Conservation (phyloP, 2,797 vertebrate genomes). For the Hafferia zeledoni region DNA sequence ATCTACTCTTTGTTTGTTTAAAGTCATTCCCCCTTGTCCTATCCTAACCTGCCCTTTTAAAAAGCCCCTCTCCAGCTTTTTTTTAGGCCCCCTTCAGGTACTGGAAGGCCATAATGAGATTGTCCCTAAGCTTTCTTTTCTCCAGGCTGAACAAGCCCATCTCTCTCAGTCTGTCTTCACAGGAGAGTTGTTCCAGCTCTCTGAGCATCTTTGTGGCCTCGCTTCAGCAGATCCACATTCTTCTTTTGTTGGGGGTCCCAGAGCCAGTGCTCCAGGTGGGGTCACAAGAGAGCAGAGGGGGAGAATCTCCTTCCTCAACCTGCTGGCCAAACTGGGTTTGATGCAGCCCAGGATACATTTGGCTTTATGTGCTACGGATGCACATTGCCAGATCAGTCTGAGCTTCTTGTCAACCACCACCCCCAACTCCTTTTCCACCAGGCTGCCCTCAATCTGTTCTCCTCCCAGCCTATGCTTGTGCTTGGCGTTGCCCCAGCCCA, state of each 20-base stretch:
- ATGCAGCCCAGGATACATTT: background rate
- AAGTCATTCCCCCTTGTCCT: background rate
- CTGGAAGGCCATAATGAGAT: background rate
- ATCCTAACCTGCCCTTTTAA: background rate
- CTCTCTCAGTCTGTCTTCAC: background rate
- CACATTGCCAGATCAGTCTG: background rate
- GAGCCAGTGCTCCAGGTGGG: background rate
- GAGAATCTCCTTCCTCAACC: background rate
- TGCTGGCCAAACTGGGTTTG: background rate
- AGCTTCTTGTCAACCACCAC: background rate
- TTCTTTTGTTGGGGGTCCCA: background rate
- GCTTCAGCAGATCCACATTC: background rate
- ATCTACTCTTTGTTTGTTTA: background rate
- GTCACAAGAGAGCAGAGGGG: background rate
- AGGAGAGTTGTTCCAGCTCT: background rate
- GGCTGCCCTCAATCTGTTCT: background rate
- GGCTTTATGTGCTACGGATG: background rate
- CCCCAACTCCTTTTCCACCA: no score
- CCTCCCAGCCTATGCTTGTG: background rate
- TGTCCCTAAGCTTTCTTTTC: background rate
- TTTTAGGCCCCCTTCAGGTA: background rate
- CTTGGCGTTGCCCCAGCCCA: background rate
- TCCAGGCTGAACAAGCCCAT: background rate
- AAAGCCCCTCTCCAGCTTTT: background rate
- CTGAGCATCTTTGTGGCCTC: background rate